Evolutionary conservation across 2,797 vertebrate genomes (phyloP), one percentile per base, ranked within the genome.

Genomic region (Hyperoplus lanceolatus): DNA sequence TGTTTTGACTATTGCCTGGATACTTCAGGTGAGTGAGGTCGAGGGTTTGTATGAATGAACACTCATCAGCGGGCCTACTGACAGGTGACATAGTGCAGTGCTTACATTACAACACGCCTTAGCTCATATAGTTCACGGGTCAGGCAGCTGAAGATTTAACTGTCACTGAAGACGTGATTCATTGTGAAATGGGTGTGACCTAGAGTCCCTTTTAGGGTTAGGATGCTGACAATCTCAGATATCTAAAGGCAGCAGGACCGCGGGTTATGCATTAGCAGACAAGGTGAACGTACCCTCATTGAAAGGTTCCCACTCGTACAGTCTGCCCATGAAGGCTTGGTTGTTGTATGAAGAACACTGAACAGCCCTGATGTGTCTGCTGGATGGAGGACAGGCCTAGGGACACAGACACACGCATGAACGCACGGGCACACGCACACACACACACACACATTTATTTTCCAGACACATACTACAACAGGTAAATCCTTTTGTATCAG

Each of bases 231-330:
- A 4, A 29, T 59, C 48, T 54, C 6, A 16, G 38, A 55, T n/a
- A 36, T 46, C 16, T 66, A 10, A 65, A 14, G 13, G 61, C 21
- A 11, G 21, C 13, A 42, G 29, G 29, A 29, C 29, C 29, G 29
- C 29, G 29, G 29, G 29, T 29, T 29, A 29, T 29, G 29, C 29
- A 29, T 29, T 29, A 29, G 29, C 29, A 29, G 29, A 29, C 29
- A 29, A 29, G 29, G 29, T 6, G 16, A 55, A 62, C 79, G 5
- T 83, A 99, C 98, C 97, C 92, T 99, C 97, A 45, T 95, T 96
- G 90, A 99, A 99, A 55, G 98, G 97, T 55, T 99, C 97, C 98
- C 98, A 99, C 80, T 97, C 95, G 77, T 99, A 99, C 83, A 98
- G 93, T 63, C 97, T 93, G 45, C 98, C 97, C 98, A 99, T 98